Evolutionary conservation across 2,888 invertebrate genomes (phyloP), one percentile per base, ranked within the genome.

Genomic region (Monochamus alternatus): DNA sequence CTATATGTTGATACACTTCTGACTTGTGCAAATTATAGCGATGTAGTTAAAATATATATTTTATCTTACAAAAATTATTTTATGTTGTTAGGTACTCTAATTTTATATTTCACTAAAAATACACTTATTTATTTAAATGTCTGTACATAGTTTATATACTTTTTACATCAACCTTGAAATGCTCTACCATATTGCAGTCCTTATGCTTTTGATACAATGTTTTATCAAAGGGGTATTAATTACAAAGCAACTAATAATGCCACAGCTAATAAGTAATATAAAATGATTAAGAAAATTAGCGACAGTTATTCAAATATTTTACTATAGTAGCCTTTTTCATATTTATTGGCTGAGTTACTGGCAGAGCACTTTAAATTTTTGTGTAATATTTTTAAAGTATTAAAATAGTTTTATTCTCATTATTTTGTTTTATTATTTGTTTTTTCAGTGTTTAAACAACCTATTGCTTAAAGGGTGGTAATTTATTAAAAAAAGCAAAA

Each of bases 361-460:
- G 47, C 47, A 64, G 64, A 14, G 47, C 64, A 64, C 22, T 64
- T 64, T 47, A 51, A 30, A 32, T 10, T 64, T 64, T 64, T 64
- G 64, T 64, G 64, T 64, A 64, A 64, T 64, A 47, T 64, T 64
- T 63, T 64, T 47, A 47, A 64, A 64, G 47, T 64, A 64, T 64
- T 64, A 64, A 55, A 64, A 47, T 47, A 47, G 64, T 64, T 64
- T 51, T 64, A 64, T 64, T 51, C 64, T 47, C 30, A 47, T 3
- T 22, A 3, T 22, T 10, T 47, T 30, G 4, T 47, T 43, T 64
- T 64, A 22, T 64, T 47, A 3, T 55, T 55, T 14, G n/a, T 55
- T 14, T 4, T 14, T 4, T 22, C 22, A 22, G 22, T 22, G 7
- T 38, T 38, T 38, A 38, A 5, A 38, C 38, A 38, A 38, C 38